A percentile compares a stretch with the other conserved stretches of the same genome.
Conservation (phyloP, 2,113 vertebrate genomes). For the Perca schrenkii region DNA sequence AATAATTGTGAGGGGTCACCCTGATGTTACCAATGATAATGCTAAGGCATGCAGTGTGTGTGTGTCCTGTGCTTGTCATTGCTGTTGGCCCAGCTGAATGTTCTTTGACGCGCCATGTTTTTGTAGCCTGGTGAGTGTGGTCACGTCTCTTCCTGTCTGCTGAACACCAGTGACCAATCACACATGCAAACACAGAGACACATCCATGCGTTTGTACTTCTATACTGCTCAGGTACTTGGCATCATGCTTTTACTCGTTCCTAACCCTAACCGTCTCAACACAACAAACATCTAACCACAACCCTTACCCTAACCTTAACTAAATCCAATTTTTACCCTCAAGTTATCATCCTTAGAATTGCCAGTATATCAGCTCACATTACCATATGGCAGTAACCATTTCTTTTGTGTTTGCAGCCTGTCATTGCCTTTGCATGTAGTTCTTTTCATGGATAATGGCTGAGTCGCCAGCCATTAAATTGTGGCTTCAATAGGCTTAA, state of each 20-base stretch:
- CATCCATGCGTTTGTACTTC: background rate
- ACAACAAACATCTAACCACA: background rate
- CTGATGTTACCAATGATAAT: constrained; percentile 31
- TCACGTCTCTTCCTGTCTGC: constrained; percentile 50
- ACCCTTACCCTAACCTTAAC: background rate
- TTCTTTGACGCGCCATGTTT: constrained; percentile 61
- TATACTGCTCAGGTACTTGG: background rate
- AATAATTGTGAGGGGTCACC: constrained; percentile 38
- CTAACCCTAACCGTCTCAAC: background rate
- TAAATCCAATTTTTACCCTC: background rate
- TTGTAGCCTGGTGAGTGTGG: constrained; percentile 53
- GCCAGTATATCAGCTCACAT: background rate
- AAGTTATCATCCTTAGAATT: background rate
- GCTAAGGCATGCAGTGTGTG: constrained; percentile 30
- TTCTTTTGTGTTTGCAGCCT: background rate
- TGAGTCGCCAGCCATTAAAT: background rate
- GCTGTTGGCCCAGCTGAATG: constrained; percentile 50
- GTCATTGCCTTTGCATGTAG: background rate
- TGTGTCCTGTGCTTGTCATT: constrained; percentile 43
- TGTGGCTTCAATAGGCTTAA: background rate
- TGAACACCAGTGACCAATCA: constrained; percentile 36
- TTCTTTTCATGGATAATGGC: constrained; percentile 10
- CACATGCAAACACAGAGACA: background rate
- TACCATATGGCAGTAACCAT: background rate
- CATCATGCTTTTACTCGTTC: background rate